Evolutionary conservation across 1,140 invertebrate genomes (phyloP).

Genomic region (Rhyacophila brunnea): DNA sequence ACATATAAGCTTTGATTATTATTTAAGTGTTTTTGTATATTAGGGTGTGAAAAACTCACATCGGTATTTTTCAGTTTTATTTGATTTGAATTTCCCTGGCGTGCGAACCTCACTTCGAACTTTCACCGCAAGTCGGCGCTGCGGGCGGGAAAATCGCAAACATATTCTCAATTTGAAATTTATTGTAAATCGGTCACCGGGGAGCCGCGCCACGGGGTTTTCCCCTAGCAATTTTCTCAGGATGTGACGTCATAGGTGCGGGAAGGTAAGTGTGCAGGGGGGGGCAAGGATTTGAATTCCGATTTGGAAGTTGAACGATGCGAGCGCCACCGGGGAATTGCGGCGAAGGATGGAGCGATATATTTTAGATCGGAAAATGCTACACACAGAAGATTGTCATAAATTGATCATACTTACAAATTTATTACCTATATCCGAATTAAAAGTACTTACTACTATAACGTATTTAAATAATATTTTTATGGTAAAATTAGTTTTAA

Average conservation of each 20-base stretch:
- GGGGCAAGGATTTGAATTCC: conserved; percentile 35
- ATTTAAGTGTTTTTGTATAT: too few species aligned
- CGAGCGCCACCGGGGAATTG: conserved; percentile 32
- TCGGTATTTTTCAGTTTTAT: neutral
- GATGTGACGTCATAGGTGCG: conserved; percentile 31
- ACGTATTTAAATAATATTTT: too few species aligned
- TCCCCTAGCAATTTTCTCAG: conserved; percentile 35
- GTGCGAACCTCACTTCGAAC: neutral
- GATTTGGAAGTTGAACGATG: conserved; percentile 37
- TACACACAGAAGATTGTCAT: too few species aligned
- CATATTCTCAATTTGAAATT: conserved; percentile 38
- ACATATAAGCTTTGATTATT: too few species aligned
- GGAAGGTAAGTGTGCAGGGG: neutral
- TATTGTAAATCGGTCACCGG: conserved; percentile 38
- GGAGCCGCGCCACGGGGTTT: conserved; percentile 30
- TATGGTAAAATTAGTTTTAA: too few species aligned
- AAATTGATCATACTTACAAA: too few species aligned
- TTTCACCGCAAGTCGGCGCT: conserved; percentile 28
- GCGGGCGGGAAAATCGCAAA: conserved; percentile 36
- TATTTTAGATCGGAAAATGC: conserved; percentile 4
- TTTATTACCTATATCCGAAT: too few species aligned
- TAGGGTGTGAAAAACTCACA: too few species aligned
- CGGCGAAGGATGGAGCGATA: conserved; percentile 29
- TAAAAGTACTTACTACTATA: too few species aligned
- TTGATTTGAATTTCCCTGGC: too few species aligned